Evolutionary conservation across 30 jellyfish, hydroid and myxozoan genomes (phyloP), one percentile per base, ranked within the genome.

Genomic region (Hydra vulgaris): DNA sequence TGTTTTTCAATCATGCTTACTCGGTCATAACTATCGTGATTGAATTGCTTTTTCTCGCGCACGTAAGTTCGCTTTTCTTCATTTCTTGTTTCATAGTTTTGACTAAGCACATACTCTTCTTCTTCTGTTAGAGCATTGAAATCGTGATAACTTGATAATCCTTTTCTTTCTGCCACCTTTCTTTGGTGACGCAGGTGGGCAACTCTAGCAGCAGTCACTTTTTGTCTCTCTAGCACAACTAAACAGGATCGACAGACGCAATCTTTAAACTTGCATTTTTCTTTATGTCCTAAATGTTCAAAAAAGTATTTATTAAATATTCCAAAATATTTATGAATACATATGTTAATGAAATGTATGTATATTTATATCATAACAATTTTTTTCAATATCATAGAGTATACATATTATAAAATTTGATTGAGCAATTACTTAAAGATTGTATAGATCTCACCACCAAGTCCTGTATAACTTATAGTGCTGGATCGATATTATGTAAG

Each of bases 151-250:
- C 66, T 70, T 24, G 79, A 80, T 22, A 81, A 53, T 71, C 83
- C 86, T 66, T 95, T 76, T 56, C 83, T 94, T 77, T 77, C 81
- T 83, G 95, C 95, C 23, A 86, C 67, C 40, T 85, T 85, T 17
- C 97, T 89, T 74, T 91, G 97, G 23, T 86, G 97, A 61, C 97
- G 90, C 76, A 91, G 76, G 80, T 91, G 95, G 18, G 97, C 97
- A 54, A 91, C 97, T 26, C 97, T 74, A 8, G 95, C 89, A 22
- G 97, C 97, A 17, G 97, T 91, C 18, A 91, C 83, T 84, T 91
- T 91, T 82, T 91, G 97, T 53, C 97, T 67, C 53, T 91, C 97
- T 18, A 85, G 95, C 16, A 91, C 97, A 78, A 86, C 54, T 18
- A 91, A 77, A 70, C 97, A 91, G 25, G 95, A 83, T 71, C 95